Evolutionary conservation across 2,888 invertebrate genomes (phyloP).

Genomic region (Aphidoletes aphidimyza): DNA sequence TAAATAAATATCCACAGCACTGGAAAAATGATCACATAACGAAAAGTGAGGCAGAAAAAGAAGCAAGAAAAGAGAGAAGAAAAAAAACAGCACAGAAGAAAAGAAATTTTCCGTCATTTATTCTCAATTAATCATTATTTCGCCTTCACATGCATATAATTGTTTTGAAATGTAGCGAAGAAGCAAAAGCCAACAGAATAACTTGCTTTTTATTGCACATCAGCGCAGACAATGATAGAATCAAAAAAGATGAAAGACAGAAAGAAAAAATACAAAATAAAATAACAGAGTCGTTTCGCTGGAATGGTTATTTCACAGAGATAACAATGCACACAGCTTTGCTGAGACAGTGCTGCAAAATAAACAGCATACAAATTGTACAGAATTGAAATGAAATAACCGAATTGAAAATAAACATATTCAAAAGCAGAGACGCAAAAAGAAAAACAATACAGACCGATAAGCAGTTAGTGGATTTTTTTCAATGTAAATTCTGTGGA

Average conservation of each 20-base stretch:
- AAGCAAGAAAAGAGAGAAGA: too few species aligned
- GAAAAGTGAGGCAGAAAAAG: too few species aligned
- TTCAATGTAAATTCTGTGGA: background rate
- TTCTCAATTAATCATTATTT: background rate
- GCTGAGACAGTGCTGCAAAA: background rate
- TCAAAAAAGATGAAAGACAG: too few species aligned
- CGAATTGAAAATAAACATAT: background rate
- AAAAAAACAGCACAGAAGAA: background rate
- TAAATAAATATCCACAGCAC: background rate
- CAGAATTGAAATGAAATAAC: background rate
- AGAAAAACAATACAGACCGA: too few species aligned
- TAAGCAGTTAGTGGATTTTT: background rate
- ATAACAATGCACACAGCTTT: conserved; percentile 50
- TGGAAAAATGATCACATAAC: too few species aligned
- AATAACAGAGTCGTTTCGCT: conserved; percentile 10
- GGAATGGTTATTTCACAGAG: conserved; percentile 22
- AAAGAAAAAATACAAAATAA: too few species aligned
- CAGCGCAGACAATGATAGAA: conserved; percentile 33
- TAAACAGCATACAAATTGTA: background rate
- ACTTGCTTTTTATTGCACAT: background rate
- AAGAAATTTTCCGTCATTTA: background rate
- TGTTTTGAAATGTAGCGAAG: background rate
- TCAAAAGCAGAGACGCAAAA: background rate
- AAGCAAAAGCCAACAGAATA: background rate
- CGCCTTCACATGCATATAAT: background rate